Base-by-base conservation (phyloP, 2,888 invertebrate genomes). In the Cephus nigrinus region DNA sequence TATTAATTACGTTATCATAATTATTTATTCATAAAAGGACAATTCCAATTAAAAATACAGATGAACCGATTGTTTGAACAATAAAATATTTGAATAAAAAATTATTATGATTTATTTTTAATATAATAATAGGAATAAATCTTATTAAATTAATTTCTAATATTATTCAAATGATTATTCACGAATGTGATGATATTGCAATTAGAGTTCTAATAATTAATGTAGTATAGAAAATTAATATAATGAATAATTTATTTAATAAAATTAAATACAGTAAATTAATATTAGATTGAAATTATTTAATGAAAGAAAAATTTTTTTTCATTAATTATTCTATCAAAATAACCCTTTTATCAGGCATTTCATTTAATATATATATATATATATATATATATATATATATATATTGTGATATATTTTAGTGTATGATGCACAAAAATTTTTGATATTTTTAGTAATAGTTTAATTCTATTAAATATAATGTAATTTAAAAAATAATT, bases 221-320 rank as follows among this genome's bases (percentile, higher is more conserved):
- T 1, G 1, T 15, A 15, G 0, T 4, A 15, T 12, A 36, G 0
- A 36, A 36, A 4, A 36, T 36, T 36, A 85, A 80, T 81, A 69
- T 31, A 11, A 36, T 31, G 74, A 75, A 75, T 76, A 76, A 82
- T 79, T 78, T 77, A n/a, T n/a, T n/a, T n/a, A n/a, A n/a, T n/a
- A n/a, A n/a, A n/a, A n/a, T n/a, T n/a, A n/a, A n/a, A n/a, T 81
- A 81, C 75, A 32, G 0, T 95, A 69, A 84, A 84, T 83, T 85
- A 32, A 32, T 32, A 32, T 92, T 92, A 92, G 93, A 95, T 94
- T 95, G 94, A 93, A 94, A 88, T 79, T 78, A 84, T 82, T 33
- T n/a, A 34, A 32, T 32, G n/a, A 73, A 34, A 73, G 30, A 33
- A 73, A 73, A 73, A 34, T 5, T 73, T 33, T 15, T 93, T 69